phyloP scores from a whole-genome alignment of 1,140 invertebrate species.

The Bombus sibiricus region DNA sequence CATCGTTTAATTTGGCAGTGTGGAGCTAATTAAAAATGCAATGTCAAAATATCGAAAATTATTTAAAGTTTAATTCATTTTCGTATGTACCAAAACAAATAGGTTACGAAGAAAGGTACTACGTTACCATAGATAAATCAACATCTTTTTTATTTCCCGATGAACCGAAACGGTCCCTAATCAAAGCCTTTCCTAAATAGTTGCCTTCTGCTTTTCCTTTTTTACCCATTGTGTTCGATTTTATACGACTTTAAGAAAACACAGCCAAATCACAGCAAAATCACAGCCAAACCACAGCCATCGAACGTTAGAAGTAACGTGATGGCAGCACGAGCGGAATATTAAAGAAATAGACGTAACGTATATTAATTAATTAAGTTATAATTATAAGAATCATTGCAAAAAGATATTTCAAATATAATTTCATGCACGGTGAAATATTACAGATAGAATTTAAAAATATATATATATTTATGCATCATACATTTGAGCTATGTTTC shows the following conservation, averaged over 20 bases:
- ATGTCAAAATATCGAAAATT: constrained; percentile 18
- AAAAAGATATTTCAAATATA: constrained; percentile 3
- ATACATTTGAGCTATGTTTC: not conserved
- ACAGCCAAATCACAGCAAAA: not conserved
- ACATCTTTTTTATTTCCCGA: constrained; percentile 84
- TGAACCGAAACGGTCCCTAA: constrained; percentile 89
- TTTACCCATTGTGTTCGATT: constrained; percentile 49
- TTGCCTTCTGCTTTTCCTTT: constrained; percentile 82
- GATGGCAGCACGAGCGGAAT: not conserved
- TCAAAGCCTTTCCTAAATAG: constrained; percentile 87
- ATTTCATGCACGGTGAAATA: constrained; percentile 18
- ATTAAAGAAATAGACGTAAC: not conserved
- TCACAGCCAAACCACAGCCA: not conserved
- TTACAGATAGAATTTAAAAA: constrained; percentile 26
- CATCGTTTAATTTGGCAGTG: constrained; percentile 94
- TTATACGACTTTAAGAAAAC: not conserved
- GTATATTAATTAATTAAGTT: not conserved
- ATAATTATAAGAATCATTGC: not conserved
- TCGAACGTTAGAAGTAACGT: not conserved
- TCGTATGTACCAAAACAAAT: not conserved
- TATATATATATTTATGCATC: constrained; percentile 26
- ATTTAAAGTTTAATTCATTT: not conserved
- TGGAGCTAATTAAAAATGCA: constrained; percentile 86
- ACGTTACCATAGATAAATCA: constrained; percentile 81
- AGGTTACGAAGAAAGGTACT: constrained; percentile 43